Evolutionary conservation across 2,888 invertebrate genomes (phyloP), one percentile per base, ranked within the genome.

Genomic region (Anthophora plumipes): DNA sequence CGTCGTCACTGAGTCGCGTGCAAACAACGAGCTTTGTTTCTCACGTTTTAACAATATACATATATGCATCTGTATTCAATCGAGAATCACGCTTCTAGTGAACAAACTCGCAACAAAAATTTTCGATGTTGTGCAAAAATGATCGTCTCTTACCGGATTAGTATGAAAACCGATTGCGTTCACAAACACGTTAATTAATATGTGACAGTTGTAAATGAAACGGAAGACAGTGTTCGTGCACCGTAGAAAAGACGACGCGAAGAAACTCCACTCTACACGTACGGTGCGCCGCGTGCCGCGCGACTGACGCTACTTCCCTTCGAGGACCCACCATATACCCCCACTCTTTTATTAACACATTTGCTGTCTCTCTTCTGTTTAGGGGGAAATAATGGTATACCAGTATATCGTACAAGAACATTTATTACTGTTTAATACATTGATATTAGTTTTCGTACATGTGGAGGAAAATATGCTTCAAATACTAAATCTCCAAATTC

Each of bases 281-380:
- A 89, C 91, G 88, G 89, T 90, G 90, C 89, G 90, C 92, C 92
- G 92, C 92, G 90, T 91, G 90, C 90, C 91, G 92, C 91, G 92
- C 91, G 92, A 92, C 92, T 92, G 91, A 88, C 89, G 90, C 88
- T 86, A 86, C 71, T 76, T 71, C 77, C 63, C 82, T 77, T 80
- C 75, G 77, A 78, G 64, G 68, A 82, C 84, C 79, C 80, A 78
- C 63, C 64, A 61, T 64, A 52, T 81, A 82, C 76, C 84, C 85
- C 86, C 82, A 75, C 76, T 43, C 66, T 57, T n/a, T 54, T 48
- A 14, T 60, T 67, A n/a, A 60, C 55, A 22, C 20, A 54, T 55
- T 72, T 59, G 20, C 46, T 61, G 31, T 14, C 60, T 55, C 54
- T 50, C 20, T 22, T 43, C 37, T 7, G 31, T 14, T n/a, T 20